Evolutionary conservation across 2,113 vertebrate species (phyloP), one percentile per base, ranked within the genome.

Genomic region (Phalacrocorax pelagicus): DNA sequence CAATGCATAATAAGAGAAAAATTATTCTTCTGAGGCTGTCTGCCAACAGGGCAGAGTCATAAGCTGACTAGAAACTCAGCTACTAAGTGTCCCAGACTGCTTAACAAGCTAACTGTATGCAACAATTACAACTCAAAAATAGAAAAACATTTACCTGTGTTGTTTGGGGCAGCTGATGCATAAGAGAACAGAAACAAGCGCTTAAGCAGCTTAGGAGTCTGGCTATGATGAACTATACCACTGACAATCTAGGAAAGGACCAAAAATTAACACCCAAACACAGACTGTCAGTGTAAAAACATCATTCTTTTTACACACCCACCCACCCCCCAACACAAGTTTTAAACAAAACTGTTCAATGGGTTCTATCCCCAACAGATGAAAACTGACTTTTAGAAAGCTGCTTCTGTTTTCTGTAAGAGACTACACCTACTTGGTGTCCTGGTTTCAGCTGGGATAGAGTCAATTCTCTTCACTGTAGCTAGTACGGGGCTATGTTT

Each of bases 141-240:
- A 83, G 26, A 59, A 88, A 47, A 71, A 30, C 5, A 69, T 92
- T 97, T 97, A 99, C 99, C 98, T 98, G 92, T 88, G 49, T 66
- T 93, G 73, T 91, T 92, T 40, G 97, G 97, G 51, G 95, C 95
- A 89, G 98, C 97, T 94, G 98, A 90, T 91, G 98, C 98, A 58
- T 99, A 99, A 83, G 99, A 98, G 93, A 99, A 99, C 32, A 99
- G 98, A 98, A 99, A 99, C 74, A 99, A 97, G 86, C 98, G 98
- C 95, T 98, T 99, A 93, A 99, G 97, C 65, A 98, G 98, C 95
- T 98, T 99, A 83, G 99, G 98, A 66, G 98, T 97, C 92, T 99
- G 98, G 89, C 98, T 98, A 86, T 99, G 98, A 89, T 99, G 99
- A 96, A 98, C 92, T 94, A 99, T 99, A 73, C 98, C 99, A 91